Evolutionary conservation across 2,797 vertebrate genomes (phyloP), one percentile per base, ranked within the genome.

Genomic region (Sebastes miniatus): DNA sequence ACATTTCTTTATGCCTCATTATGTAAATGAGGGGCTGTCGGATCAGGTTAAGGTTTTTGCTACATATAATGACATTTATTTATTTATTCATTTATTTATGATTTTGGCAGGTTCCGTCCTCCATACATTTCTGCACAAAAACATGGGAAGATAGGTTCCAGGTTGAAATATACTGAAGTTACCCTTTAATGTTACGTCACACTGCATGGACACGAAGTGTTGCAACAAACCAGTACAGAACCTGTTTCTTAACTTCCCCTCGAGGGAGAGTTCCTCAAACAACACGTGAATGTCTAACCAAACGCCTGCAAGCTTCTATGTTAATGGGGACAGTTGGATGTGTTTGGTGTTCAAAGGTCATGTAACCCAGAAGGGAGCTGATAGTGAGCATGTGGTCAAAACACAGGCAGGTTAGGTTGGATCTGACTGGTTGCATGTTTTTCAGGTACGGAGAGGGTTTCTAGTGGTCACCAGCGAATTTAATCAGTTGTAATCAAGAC

Each of bases 341-440:
- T 4, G 63, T 27, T 59, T n/a, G 14, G 63, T 39, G 81, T 71
- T 71, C 77, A 88, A 88, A 87, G 91, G 80, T 86, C 70, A 76
- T 16, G 7, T 39, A 32, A 27, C 18, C 8, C 12, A 7, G 59
- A 22, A 13, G 29, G 18, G 14, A 77, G 70, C 57, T 70, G 77
- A 76, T 59, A 58, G 65, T 25, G 52, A 67, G 12, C 69, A 14
- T 8, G 54, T 0, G 6, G 12, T 25, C 10, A 24, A 50, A 65
- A 76, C 61, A 63, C 47, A 68, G 20, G 27, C 67, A 20, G 72
- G 62, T 83, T 3, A 5, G 29, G 20, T 54, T 39, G 65, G 77
- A 83, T 54, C 7, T 8, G 62, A 56, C 80, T 63, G 77, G 81
- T 67, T 82, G 24, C 2, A 22, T 11, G 39, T 57, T 59, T 73